phyloP scores from a whole-genome alignment of 2,797 vertebrate species.

The Sebastes hubbsi region DNA sequence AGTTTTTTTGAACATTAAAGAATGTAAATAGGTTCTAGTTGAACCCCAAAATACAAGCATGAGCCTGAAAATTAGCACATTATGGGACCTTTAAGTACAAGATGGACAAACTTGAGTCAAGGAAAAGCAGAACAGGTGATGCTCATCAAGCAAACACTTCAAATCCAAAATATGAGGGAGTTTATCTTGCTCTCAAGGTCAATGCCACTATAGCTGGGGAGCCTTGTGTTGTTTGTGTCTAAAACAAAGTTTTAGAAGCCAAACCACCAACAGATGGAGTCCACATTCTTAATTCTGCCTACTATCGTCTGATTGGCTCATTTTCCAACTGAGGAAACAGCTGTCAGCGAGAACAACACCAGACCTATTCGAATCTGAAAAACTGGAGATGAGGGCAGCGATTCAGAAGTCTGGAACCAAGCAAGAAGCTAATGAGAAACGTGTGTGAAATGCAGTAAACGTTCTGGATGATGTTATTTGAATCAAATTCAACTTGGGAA shows the following conservation, averaged over 20 bases:
- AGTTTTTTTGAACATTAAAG: no score
- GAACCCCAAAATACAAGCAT: no score
- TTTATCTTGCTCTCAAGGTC: neutral
- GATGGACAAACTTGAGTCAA: neutral
- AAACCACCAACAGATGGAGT: constrained; percentile 7
- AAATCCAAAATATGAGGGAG: neutral
- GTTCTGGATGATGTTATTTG: neutral
- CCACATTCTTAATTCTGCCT: neutral
- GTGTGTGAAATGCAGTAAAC: neutral
- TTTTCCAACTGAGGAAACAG: neutral
- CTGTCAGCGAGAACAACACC: neutral
- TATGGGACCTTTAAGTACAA: neutral
- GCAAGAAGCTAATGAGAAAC: neutral
- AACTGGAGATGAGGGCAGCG: neutral
- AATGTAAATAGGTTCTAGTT: no score
- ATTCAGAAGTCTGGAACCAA: no score
- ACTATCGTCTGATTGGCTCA: neutral
- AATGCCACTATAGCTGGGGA: neutral
- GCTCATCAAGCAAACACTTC: neutral
- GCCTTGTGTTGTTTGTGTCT: neutral
- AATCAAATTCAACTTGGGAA: neutral
- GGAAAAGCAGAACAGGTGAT: neutral
- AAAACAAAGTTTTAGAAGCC: neutral
- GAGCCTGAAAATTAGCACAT: no score
- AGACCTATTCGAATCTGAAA: neutral